Conservation (phyloP, 1,140 invertebrate genomes). For the Liolophura sinensis region DNA sequence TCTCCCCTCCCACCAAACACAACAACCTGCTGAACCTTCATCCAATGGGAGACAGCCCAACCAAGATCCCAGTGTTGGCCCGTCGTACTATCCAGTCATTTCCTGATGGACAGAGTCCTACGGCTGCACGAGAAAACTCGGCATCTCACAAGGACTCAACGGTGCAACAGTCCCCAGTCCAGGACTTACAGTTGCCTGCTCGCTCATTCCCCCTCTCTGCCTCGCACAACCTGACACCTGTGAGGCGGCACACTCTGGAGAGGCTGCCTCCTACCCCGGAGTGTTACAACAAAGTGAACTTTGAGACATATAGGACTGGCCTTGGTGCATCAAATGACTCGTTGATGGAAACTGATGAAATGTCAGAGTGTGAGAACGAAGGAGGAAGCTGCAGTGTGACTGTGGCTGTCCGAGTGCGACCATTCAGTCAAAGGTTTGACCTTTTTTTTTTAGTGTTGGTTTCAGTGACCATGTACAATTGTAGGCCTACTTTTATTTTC, state of each 20-base stretch:
- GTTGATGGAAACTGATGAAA: slow-evolving; percentile 14
- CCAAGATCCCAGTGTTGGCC: neutral
- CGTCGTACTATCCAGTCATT: neutral
- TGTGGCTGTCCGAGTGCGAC: slow-evolving; percentile 67
- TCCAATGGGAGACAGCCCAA: neutral
- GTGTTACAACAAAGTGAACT: slow-evolving; percentile 45
- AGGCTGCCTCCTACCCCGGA: slow-evolving; percentile 48
- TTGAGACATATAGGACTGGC: slow-evolving; percentile 32
- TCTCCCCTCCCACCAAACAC: no score
- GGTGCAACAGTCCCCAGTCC: neutral
- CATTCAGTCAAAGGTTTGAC: slow-evolving; percentile 63
- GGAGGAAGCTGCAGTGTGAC: slow-evolving; percentile 60
- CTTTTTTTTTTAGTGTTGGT: no score
- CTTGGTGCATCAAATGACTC: slow-evolving; percentile 7
- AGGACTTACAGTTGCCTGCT: neutral
- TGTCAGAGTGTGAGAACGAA: slow-evolving; percentile 14
- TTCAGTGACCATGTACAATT: no score
- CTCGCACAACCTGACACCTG: slow-evolving; percentile 21
- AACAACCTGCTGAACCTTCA: no score
- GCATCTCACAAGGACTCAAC: neutral
- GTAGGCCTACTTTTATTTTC: no score
- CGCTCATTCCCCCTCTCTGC: neutral
- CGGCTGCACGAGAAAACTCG: neutral
- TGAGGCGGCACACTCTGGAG: slow-evolving; percentile 36
- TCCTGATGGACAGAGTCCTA: no score